Evolutionary conservation across 2,888 invertebrate species (phyloP), one percentile per base, ranked within the genome.

Genomic region (Mythimna albipuncta): DNA sequence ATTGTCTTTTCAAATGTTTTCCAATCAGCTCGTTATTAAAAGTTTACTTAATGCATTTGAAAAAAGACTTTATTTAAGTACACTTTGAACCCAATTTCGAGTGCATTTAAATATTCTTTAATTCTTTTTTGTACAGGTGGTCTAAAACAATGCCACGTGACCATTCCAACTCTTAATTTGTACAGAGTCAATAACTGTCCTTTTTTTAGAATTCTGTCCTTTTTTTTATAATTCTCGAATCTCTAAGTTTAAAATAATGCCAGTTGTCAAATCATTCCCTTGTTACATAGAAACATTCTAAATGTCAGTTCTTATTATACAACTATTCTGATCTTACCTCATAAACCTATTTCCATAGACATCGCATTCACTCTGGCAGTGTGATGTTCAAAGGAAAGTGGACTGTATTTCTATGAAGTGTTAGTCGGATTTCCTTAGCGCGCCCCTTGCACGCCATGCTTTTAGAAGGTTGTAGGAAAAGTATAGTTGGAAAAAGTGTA

Each of bases 401-500:
- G 77, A 77, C 68, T 64, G 70, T 79, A 77, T 66, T 21, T 21
- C 26, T 69, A 79, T 74, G 44, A n/a, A 0, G 6, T 47, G 32
- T 89, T 97, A 98, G 87, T 98, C 97, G 81, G 96, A 91, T 96
- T 98, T 98, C 91, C 97, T 97, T 79, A 96, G 94, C 54, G 97
- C 95, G 67, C 98, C 98, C 89, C 98, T 96, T 54, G 98, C 97
- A 92, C 97, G 98, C 99, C 99, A 99, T 72, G 98, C 98, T 79
- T 97, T 97, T 77, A 98, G 96, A 81, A 99, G 97, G 91, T 98
- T 98, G 95, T 97, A 98, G 16, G 98, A 98, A 94, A 99, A 99
- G 93, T 98, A 98, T 54, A 99, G 91, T 68, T 99, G 98, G 94
- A 99, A 98, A 82, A 97, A 97, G 93, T 99, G 99, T 67, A 99